phyloP scores from a whole-genome alignment of 2,888 invertebrate species.

The Lepetodrilus schrolli region DNA sequence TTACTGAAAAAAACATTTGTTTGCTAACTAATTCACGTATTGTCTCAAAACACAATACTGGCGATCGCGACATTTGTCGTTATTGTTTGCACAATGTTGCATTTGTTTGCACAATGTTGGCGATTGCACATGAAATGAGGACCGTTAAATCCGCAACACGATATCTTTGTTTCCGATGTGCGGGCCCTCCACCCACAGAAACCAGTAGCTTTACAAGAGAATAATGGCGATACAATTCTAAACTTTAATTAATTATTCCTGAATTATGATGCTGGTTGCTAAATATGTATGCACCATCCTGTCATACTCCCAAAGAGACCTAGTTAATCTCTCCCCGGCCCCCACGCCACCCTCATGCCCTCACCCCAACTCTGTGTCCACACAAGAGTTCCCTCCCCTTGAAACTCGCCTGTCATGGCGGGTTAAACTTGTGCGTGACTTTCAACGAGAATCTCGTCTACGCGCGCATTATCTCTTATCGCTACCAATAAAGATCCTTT shows the following conservation, averaged over 20 bases:
- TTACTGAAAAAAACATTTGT: background rate
- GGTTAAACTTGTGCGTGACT: background rate
- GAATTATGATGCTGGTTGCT: background rate
- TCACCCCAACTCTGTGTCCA: too few relatives aligned
- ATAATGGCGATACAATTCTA: background rate
- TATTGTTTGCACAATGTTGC: background rate
- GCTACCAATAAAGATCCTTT: conserved; percentile 14
- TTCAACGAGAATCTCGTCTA: conserved; percentile 8
- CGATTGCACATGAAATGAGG: background rate
- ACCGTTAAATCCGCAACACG: background rate
- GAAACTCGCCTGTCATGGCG: background rate
- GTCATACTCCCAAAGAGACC: background rate
- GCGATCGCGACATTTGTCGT: background rate
- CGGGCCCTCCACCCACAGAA: background rate
- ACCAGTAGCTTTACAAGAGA: background rate
- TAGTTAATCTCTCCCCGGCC: too few relatives aligned
- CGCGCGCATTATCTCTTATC: background rate
- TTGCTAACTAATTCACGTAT: background rate
- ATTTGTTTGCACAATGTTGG: background rate
- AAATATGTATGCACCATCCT: conserved; percentile 1
- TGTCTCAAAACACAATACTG: background rate
- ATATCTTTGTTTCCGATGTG: background rate
- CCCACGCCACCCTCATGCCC: too few relatives aligned
- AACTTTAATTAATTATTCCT: background rate
- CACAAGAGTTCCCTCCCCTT: conserved; percentile 2